These are phyloP conservation scores for Callosobruchus maculatus DNA, from an alignment of 2,888 invertebrate species.

Conservation along the genomic window DNA sequence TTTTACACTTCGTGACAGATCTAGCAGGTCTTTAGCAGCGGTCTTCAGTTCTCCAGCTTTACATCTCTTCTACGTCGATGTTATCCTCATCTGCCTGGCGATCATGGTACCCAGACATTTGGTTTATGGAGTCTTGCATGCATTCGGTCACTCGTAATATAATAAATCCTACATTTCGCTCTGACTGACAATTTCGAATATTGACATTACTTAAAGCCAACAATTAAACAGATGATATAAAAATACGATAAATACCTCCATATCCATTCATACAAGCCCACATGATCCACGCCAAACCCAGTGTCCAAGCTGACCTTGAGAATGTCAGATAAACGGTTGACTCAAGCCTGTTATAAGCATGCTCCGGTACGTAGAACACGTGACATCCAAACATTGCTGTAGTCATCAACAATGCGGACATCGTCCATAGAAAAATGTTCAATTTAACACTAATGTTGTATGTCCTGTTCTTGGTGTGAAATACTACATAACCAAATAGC, in stretches of 20 bases:
- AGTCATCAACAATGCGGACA: conserved; percentile 20
- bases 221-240: too few relatives aligned
- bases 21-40: too few relatives aligned
- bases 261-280: conserved; percentile 51
- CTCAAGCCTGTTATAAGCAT: conserved; percentile 39
- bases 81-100: too few relatives aligned
- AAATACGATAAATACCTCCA: conserved; percentile 43
- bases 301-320: conserved; percentile 49
- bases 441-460: conserved; percentile 18
- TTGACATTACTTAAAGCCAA: too few relatives aligned
- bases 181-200: too few relatives aligned
- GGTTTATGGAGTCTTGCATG: too few relatives aligned
- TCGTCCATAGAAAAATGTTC: conserved; percentile 16
- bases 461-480: conserved; percentile 30
- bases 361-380: conserved; percentile 35
- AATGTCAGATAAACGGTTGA: conserved; percentile 46
- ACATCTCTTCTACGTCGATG: too few relatives aligned
- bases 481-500: conserved; percentile 38
- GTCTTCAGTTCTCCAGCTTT: too few relatives aligned
- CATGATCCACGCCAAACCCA: conserved; percentile 52
- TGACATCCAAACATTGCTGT: conserved; percentile 32
- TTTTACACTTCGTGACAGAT: too few relatives aligned
- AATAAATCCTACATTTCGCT: too few relatives aligned
- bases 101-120: too few relatives aligned
- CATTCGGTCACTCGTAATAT: too few relatives aligned